Evolutionary conservation across 1,140 invertebrate species (phyloP), one percentile per base, ranked within the genome.

Genomic region (Pseudomyrmex concolor): DNA sequence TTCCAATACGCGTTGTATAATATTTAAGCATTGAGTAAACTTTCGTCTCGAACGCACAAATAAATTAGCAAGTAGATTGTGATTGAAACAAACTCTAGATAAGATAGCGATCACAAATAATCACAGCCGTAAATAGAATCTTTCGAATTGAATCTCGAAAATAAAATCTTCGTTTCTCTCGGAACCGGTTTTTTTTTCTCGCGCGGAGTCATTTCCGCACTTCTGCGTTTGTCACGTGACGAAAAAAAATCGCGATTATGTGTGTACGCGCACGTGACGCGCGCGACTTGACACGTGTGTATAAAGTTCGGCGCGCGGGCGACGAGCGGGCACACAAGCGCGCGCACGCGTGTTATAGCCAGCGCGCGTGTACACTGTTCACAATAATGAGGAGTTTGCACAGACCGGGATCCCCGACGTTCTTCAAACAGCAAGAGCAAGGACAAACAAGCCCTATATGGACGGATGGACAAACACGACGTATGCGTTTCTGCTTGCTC

Each of bases 351-450:
- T 77, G 84, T 71, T 71, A 80, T 90, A 84, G 60, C 76, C 84
- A 34, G 34, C 34, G 34, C 34, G 34, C 87, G 89, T 91, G 90
- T 90, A 86, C 90, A 87, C 84, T 91, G 91, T 91, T 92, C 89
- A 90, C 89, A 92, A 93, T 93, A 92, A 93, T 93, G 92, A 93
- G 92, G 91, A 92, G 92, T 92, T 93, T 93, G 91, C 92, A 92
- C 91, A 92, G 91, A 91, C 92, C 89, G 90, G 91, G 91, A 92
- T 92, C 90, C 90, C 90, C 90, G 90, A 90, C 91, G 92, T 93
- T 93, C 92, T 92, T 93, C 92, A 93, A 92, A 92, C 89, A 92
- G 84, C 83, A 84, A 89, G 86, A 90, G 91, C 89, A 90, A 91
- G 78, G 84, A 90, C 88, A 91, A 90, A 92, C 90, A 92, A 34